These are phyloP conservation scores for Eumeta japonica DNA, from an alignment of 1,140 invertebrate species.

Conservation along the genomic window DNA sequence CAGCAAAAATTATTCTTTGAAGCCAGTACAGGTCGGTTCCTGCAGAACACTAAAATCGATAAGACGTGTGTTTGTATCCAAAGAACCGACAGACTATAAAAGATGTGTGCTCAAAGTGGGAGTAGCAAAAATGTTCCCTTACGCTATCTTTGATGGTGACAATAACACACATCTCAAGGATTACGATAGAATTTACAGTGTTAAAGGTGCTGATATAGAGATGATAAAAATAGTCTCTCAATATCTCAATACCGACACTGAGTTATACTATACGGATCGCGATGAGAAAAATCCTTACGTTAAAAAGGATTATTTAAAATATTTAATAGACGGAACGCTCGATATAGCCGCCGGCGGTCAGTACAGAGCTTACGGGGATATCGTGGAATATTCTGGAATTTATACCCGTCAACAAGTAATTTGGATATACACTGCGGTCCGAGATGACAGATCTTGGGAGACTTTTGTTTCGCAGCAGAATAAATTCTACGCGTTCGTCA, in stretches of 20 bases:
- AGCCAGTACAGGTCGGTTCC: slow-evolving; percentile 13
- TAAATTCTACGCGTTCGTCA: slow-evolving; percentile 28
- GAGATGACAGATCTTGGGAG: slow-evolving; percentile 26
- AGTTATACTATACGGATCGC: slow-evolving; percentile 20
- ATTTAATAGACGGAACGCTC: slow-evolving; percentile 27
- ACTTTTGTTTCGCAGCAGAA: slow-evolving; percentile 23
- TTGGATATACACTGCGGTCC: slow-evolving; percentile 35
- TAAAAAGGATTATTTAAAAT: slow-evolving; percentile 19
- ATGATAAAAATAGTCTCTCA: slow-evolving; percentile 31
- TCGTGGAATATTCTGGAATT: slow-evolving; percentile 32
- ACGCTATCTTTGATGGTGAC: slow-evolving; percentile 18
- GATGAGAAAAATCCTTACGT: slow-evolving; percentile 22
- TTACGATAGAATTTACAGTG: slow-evolving; percentile 16
- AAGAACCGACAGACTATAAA: slow-evolving; percentile 22
- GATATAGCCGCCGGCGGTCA: slow-evolving; percentile 36
- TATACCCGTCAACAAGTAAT: slow-evolving; percentile 28
- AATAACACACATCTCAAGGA: slow-evolving; percentile 14
- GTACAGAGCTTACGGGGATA: slow-evolving; percentile 31
- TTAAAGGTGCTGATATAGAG: slow-evolving; percentile 29
- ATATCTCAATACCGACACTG: slow-evolving; percentile 26
- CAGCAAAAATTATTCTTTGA: slow-evolving; percentile 9
- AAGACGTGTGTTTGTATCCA: slow-evolving; percentile 18
- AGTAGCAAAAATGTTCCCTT: slow-evolving; percentile 27
- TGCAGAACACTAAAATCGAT: slow-evolving; percentile 17
- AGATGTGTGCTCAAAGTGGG: slow-evolving; percentile 31